These are phyloP conservation scores for Amphipoea oculea DNA, from an alignment of 2,888 invertebrate genomes.

Conservation along the genomic window DNA sequence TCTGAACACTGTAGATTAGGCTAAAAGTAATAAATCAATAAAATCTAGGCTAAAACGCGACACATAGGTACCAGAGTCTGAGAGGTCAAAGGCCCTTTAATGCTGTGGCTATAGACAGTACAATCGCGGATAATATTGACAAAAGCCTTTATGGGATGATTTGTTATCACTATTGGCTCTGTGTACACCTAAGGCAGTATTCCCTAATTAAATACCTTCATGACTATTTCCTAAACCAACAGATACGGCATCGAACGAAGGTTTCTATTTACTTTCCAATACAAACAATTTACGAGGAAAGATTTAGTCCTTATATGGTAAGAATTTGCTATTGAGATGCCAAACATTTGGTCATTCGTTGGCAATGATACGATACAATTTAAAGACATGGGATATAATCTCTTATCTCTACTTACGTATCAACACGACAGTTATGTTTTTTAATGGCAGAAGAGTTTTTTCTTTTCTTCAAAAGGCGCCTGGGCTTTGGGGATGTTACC, in stretches of 20 bases:
- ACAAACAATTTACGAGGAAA: constrained; percentile 9
- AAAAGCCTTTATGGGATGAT: background rate
- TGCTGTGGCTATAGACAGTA: background rate
- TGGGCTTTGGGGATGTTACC: background rate
- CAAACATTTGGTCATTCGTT: constrained; percentile 14
- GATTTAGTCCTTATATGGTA: constrained; percentile 16
- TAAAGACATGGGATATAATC: background rate
- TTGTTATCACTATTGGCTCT: background rate
- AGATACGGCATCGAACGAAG: background rate
- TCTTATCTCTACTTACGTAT: background rate
- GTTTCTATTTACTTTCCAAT: constrained; percentile 34
- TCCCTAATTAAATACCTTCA: background rate
- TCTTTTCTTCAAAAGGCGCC: too few species aligned
- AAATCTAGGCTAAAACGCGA: too few species aligned
- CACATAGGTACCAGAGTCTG: too few species aligned
- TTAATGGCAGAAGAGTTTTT: background rate
- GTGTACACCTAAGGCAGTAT: background rate
- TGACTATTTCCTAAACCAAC: background rate
- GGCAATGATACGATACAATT: constrained; percentile 5
- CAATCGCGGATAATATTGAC: background rate
- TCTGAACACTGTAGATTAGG: background rate
- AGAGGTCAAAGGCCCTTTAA: background rate
- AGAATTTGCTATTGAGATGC: constrained; percentile 24
- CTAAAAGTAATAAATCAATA: background rate
- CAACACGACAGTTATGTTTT: background rate